These are phyloP conservation scores for Apostichopus parvimensis DNA, from an alignment of 35 echinoderm and acorn worm species.

Conservation along the genomic window DNA sequence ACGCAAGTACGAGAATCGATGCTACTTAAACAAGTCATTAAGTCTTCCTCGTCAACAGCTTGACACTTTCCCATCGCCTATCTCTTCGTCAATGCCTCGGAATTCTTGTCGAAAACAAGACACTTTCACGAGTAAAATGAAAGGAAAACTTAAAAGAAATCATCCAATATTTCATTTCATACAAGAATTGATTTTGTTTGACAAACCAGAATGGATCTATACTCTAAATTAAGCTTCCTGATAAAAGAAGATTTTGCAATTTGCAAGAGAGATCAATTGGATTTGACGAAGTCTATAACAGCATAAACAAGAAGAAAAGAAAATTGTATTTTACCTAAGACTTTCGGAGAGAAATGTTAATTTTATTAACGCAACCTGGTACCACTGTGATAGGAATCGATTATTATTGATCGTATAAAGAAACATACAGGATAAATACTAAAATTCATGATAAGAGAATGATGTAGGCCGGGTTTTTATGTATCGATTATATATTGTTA, in stretches of 20 bases:
- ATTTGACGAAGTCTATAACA: neutral
- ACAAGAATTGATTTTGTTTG: conserved; percentile 45
- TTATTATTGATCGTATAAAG: neutral
- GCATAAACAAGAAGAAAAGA: neutral
- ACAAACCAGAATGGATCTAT: conserved; percentile 30
- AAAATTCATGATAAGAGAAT: neutral
- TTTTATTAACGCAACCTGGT: conserved; percentile 11
- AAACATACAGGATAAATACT: neutral
- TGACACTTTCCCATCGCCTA: conserved; percentile 24
- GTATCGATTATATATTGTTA: neutral
- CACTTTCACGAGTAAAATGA: conserved; percentile 6
- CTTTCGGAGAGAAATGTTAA: neutral
- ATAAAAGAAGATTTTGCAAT: conserved; percentile 21
- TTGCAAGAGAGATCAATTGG: conserved; percentile 22
- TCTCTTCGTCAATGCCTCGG: conserved; percentile 5
- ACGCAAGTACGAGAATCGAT: neutral
- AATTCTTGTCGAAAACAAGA: conserved; percentile 27
- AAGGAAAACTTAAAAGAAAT: conserved; percentile 30
- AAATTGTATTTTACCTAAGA: neutral
- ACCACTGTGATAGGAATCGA: conserved; percentile 38
- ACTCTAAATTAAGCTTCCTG: conserved; percentile 41
- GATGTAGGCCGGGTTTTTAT: neutral
- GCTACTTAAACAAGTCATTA: conserved; percentile 28
- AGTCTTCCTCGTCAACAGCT: conserved; percentile 31
- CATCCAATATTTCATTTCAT: conserved; percentile 29